Base-by-base conservation (phyloP, 2,888 invertebrate species). In the Drosophila mimica region DNA sequence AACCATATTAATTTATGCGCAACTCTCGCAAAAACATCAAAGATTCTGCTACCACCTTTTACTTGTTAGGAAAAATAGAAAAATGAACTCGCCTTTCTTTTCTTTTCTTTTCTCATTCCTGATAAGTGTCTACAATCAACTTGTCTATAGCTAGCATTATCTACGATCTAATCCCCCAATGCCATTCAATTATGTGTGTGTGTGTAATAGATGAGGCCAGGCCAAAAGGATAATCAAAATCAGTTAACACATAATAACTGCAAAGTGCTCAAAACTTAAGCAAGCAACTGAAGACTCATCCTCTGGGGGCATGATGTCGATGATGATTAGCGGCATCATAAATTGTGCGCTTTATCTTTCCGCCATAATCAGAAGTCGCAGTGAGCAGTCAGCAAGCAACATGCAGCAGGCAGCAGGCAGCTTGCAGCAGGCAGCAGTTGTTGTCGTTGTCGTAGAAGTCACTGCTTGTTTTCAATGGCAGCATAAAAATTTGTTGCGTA, bases 201-300 rank as follows among this genome's bases (percentile, higher is more conserved):
- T 28, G 64, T 34, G 33, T 25, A 36, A 4, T 5, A 57, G 57
- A 57, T n/a, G 48, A 5, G 30, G 30, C 49, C 20, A 67, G 62
- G 36, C 49, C 20, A 67, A 59, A 72, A 78, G 83, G 85, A 89
- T 89, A 89, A 89, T 84, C 75, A 83, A 78, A 84, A 86, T 88
- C 89, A 88, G 88, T 83, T 89, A 83, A 75, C 83, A 83, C 83
- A 83, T 83, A 89, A 87, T 87, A 79, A 81, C 79, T 73, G 79
- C 78, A 67, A 79, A 78, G 74, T 56, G 79, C 57, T 64, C 69
- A 61, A 79, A 73, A 54, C 40, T 40, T 40, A 30, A 57, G 43
- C 40, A 43, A 30, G 56, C 40, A 57, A 43, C 56, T 69, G 79
- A 73, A 61, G 65, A 69, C 60, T 81, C 82, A 79, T 81, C 82